A percentile compares a stretch with the other conserved stretches of the same genome.
Evolutionary conservation across 2,113 vertebrate genomes (phyloP).

Genomic region (Oryzias woworae): DNA sequence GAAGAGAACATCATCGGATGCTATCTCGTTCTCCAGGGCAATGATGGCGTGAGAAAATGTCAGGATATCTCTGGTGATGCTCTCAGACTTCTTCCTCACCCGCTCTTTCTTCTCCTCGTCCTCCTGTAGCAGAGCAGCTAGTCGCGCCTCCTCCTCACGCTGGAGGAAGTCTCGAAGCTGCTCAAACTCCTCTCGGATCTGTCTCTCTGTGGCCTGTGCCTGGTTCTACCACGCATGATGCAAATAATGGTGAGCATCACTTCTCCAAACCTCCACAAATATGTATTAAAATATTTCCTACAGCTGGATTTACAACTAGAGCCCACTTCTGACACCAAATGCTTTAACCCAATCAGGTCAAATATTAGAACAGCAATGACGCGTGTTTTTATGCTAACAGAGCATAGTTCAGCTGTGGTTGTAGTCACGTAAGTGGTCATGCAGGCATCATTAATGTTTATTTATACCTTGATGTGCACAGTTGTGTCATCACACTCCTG

Average conservation of each 20-base stretch:
- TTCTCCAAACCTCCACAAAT: background rate
- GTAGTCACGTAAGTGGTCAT: background rate
- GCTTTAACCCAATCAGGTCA: too few species aligned
- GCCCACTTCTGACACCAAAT: too few species aligned
- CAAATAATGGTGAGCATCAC: background rate
- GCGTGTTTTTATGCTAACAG: conserved; percentile 44
- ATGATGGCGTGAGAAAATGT: conserved; percentile 73
- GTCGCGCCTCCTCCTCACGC: conserved; percentile 62
- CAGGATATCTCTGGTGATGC: conserved; percentile 73
- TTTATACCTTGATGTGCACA: conserved; percentile 80
- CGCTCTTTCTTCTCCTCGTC: conserved; percentile 68
- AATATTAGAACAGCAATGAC: background rate
- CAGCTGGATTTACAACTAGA: too few species aligned
- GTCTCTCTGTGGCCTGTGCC: conserved; percentile 69
- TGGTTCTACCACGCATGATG: conserved; percentile 63
- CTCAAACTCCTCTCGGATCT: conserved; percentile 70
- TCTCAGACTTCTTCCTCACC: conserved; percentile 71
- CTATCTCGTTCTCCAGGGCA: conserved; percentile 74
- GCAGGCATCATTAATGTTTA: conserved; percentile 33
- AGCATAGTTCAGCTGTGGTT: background rate
- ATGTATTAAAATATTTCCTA: background rate
- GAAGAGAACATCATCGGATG: conserved; percentile 59
- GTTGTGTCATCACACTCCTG: conserved; percentile 79
- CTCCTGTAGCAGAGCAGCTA: conserved; percentile 66
- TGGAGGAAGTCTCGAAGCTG: conserved; percentile 70